Conservation (phyloP, 2,113 vertebrate genomes). For the Cyanoramphus novaezelandiae region DNA sequence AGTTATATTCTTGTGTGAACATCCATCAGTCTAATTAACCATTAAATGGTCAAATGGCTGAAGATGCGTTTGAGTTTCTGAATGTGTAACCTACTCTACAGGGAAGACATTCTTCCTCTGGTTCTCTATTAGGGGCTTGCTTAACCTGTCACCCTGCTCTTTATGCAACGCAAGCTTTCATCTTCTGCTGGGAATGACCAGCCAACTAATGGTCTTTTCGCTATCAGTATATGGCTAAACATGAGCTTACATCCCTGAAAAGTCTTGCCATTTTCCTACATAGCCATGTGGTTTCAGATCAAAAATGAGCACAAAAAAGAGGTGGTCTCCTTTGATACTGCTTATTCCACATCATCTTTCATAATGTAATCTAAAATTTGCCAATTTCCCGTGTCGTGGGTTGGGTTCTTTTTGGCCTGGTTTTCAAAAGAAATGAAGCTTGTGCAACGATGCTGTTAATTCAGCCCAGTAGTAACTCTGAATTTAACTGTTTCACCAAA, state of each 20-base stretch:
- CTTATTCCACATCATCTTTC: not conserved
- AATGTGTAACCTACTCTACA: fast-evolving
- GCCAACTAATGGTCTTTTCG: not conserved
- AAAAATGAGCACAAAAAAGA: not conserved
- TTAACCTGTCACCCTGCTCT: not conserved
- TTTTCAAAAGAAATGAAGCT: not conserved
- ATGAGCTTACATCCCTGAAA: not conserved
- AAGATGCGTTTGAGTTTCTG: not conserved
- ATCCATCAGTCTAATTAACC: not conserved
- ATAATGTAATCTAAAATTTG: not conserved
- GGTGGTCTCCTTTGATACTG: not conserved
- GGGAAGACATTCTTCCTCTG: not conserved
- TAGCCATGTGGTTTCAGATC: not conserved
- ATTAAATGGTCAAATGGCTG: not conserved
- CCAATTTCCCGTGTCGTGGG: not conserved
- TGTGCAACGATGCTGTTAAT: not conserved
- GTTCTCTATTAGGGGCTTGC: not conserved
- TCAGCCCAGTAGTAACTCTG: not conserved
- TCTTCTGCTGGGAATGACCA: not conserved
- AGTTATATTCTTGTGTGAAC: not conserved
- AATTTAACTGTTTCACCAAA: not conserved
- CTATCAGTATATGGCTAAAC: not conserved
- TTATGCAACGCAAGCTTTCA: not conserved
- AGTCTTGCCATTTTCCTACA: not conserved
- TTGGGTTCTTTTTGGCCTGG: not conserved